A percentile compares a stretch with the other conserved stretches of the same genome.
Evolutionary conservation across 2,888 invertebrate species (phyloP).

Genomic region (Anoplius nigerrimus): DNA sequence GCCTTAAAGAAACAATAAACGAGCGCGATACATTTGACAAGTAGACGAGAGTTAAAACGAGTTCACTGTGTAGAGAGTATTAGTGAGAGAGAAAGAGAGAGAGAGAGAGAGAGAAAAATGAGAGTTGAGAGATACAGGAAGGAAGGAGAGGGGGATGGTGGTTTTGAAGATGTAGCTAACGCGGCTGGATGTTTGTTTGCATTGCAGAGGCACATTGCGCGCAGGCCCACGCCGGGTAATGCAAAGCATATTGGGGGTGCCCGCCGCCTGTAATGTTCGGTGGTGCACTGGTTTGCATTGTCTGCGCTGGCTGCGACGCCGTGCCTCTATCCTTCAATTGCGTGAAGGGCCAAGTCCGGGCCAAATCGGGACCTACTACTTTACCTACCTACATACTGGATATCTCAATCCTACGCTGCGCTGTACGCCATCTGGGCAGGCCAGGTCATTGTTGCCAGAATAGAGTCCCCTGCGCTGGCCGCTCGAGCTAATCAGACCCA

Average conservation of each 20-base stretch:
- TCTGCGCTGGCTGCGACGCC: constrained; percentile 75
- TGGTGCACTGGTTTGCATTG: constrained; percentile 75
- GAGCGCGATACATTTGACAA: no score
- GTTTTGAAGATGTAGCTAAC: constrained; percentile 66
- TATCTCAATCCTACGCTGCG: constrained; percentile 67
- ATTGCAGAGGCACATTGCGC: constrained; percentile 76
- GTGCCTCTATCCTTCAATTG: constrained; percentile 73
- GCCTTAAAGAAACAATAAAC: no score
- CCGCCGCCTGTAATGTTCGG: constrained; percentile 71
- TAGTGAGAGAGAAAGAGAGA: no score
- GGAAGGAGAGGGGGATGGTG: no score
- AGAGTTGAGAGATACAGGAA: no score
- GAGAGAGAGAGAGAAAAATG: no score
- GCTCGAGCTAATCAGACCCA: constrained; percentile 68
- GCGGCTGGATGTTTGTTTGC: constrained; percentile 75
- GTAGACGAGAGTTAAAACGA: no score
- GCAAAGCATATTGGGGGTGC: constrained; percentile 73
- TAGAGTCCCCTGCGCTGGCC: constrained; percentile 70
- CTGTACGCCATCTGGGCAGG: constrained; percentile 68
- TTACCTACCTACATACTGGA: constrained; percentile 66
- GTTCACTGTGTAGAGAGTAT: no score
- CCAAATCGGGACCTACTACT: constrained; percentile 49
- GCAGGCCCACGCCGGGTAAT: constrained; percentile 75
- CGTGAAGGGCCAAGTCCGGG: constrained; percentile 67
- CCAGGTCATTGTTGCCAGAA: constrained; percentile 70